A percentile compares a stretch with the other conserved stretches of the same genome.
Conservation (phyloP, 2,113 vertebrate species). For the Chionis minor region DNA sequence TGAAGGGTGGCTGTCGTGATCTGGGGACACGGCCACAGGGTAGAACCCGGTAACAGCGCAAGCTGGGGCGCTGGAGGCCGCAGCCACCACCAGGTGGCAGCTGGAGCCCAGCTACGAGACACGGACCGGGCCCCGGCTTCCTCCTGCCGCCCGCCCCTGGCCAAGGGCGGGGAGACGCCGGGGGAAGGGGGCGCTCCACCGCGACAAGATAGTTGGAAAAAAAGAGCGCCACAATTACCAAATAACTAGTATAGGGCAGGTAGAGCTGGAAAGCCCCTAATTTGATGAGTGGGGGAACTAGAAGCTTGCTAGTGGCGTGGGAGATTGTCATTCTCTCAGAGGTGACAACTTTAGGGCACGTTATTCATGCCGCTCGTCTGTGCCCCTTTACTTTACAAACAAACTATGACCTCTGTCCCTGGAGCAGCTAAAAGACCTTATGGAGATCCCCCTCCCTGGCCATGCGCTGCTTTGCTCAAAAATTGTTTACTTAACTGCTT, state of each 20-base stretch:
- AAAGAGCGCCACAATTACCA: accelerated
- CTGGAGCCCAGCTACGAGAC: neutral
- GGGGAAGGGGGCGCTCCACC: no score
- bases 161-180: neutral
- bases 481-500: neutral
- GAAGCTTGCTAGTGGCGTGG: neutral
- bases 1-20: accelerated
- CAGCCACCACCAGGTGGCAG: slow-evolving; percentile 34
- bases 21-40: accelerated
- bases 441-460: neutral
- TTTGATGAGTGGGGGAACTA: neutral
- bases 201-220: no score
- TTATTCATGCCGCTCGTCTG: neutral
- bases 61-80: neutral
- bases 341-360: neutral
- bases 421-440: neutral
- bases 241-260: accelerated
- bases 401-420: accelerated
- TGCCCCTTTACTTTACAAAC: neutral
- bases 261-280: neutral
- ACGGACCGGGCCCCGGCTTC: accelerated
- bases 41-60: accelerated
- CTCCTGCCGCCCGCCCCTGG: neutral
- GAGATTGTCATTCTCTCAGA: neutral
- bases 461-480: accelerated